These are phyloP conservation scores for Albula goreensis DNA, from an alignment of 2,113 vertebrate genomes.

Conservation along the genomic window DNA sequence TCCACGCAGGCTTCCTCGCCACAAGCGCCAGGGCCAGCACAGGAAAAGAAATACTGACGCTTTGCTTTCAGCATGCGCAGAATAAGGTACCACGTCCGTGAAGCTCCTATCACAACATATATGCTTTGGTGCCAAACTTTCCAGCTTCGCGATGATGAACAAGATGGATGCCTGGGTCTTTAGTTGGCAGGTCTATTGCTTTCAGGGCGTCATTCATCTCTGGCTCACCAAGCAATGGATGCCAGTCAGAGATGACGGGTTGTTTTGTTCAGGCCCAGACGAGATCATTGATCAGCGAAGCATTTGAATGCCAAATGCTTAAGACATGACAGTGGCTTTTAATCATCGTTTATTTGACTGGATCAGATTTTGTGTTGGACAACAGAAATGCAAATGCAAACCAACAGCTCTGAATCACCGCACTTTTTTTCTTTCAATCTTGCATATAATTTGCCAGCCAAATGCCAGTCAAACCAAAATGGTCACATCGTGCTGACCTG, in stretches of 20 bases:
- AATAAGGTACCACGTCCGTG: neutral
- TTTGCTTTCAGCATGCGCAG: neutral
- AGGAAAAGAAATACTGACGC: neutral
- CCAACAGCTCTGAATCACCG: neutral
- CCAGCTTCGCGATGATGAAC: conserved; percentile 3
- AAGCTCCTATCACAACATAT: neutral
- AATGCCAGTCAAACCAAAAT: neutral
- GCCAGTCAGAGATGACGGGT: conserved; percentile 42
- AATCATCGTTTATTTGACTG: conserved; percentile 11
- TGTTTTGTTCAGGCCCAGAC: neutral
- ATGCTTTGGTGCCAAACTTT: neutral
- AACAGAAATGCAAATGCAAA: neutral
- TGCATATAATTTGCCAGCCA: neutral
- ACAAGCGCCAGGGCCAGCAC: neutral
- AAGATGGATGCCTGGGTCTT: conserved; percentile 61
- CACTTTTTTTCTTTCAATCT: neutral
- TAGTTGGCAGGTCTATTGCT: conserved; percentile 55
- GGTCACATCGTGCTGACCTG: too few species aligned
- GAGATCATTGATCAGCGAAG: neutral
- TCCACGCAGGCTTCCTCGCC: neutral
- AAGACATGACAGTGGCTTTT: neutral
- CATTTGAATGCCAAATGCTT: neutral
- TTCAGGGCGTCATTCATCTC: conserved; percentile 52
- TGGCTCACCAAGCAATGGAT: conserved; percentile 42
- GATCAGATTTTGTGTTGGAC: neutral